These are phyloP conservation scores for Erinaceus europaeus DNA, from an alignment of 2,113 vertebrate genomes.

Conservation along the genomic window DNA sequence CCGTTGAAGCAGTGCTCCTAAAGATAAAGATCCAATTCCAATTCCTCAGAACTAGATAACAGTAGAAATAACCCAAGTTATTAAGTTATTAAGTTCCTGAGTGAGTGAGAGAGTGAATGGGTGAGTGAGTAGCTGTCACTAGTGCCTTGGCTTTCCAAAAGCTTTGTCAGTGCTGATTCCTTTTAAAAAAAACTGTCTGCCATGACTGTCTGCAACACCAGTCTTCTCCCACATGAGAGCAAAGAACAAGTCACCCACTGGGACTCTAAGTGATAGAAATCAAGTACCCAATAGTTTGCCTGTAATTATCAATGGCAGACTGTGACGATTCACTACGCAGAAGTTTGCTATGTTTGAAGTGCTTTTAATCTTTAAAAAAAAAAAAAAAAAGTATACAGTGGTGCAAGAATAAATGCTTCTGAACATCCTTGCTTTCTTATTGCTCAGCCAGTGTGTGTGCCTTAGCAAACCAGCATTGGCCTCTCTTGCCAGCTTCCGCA, in stretches of 20 bases:
- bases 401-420: neutral
- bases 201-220: neutral
- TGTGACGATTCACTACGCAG: neutral
- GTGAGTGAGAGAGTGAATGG: neutral
- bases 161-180: neutral
- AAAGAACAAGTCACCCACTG: neutral
- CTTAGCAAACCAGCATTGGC: neutral
- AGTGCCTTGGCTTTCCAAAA: neutral
- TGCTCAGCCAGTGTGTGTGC: neutral
- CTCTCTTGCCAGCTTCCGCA: neutral
- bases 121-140: neutral
- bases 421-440: neutral
- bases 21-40: conserved; percentile 51
- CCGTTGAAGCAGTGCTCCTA: conserved; percentile 32
- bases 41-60: neutral
- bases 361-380: neutral
- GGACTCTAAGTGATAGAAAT: neutral
- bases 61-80: neutral
- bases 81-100: too few relatives aligned
- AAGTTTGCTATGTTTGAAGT: neutral
- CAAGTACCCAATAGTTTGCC: neutral
- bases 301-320: neutral
- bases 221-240: neutral
- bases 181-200: neutral
- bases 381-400: neutral